Base-by-base conservation (phyloP, 2,888 invertebrate genomes). In the Pycnomerus fuliginosus region DNA sequence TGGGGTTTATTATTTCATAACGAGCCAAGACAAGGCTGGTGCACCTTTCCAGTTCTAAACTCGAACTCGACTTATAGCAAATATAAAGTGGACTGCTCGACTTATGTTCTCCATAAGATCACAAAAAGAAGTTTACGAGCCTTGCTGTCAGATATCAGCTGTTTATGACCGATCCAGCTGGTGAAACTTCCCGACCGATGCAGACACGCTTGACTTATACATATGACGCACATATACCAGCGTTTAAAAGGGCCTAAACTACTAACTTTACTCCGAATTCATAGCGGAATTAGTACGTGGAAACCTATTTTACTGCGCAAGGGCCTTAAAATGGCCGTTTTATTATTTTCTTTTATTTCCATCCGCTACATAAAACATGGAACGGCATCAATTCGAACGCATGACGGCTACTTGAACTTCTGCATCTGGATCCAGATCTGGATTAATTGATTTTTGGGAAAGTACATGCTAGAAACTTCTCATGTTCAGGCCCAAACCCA, bases 111-210 rank as follows among this genome's bases (percentile, higher is more conserved):
- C 27, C 10, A 8, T 4, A 27, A 27, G 7, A 20, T 7, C 22
- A 20, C 30, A 44, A 44, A 39, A 44, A 35, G 36, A 45, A 45
- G 23, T 45, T 45, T 45, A 45, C 32, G 45, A 36, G 45, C 22
- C 25, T 30, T 20, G 22, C 35, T 32, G 36, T 30, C 34, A 37
- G 40, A 41, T 46, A 46, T 46, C 46, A 41, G 41, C 46, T 46
- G 46, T 46, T 46, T 46, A 46, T 35, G 41, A 41, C 37, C 37
- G 37, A 22, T 29, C 41, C 46, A 46, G 46, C 40, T 46, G 46
- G 39, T 36, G 30, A 38, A 45, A 44, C 34, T 44, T 44, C 34
- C 44, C 44, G 30, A 25, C 31, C 38, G 38, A 44, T 44, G 44
- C 28, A 36, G 33, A 33, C 34, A 34, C 35, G 44, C 39, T 45